Evolutionary conservation across 2,113 vertebrate genomes (phyloP).

Genomic region (Trochalopteron elliotii): DNA sequence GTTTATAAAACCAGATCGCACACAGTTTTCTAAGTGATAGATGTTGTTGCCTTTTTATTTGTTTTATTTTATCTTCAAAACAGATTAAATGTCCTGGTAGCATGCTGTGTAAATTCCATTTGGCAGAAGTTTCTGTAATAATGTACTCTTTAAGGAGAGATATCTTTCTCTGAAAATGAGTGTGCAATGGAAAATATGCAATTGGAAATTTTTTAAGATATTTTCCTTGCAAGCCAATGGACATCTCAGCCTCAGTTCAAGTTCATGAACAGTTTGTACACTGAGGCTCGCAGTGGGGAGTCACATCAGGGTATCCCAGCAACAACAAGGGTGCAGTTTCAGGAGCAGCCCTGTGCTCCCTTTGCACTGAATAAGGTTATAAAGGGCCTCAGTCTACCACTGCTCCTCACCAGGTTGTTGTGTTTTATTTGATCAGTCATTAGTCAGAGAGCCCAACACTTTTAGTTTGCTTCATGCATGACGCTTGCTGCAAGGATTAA

Average conservation of each 20-base stretch:
- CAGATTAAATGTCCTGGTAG: background rate
- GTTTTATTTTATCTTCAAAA: background rate
- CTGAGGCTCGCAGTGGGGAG: background rate
- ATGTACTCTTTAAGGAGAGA: fast-evolving
- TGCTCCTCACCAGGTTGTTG: fast-evolving
- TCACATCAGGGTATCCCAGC: background rate
- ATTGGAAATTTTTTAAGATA: background rate
- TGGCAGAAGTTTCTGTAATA: background rate
- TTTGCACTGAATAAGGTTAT: background rate
- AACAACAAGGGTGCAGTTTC: background rate
- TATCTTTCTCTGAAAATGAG: background rate
- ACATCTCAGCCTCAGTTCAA: background rate
- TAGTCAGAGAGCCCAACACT: background rate
- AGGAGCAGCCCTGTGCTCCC: background rate
- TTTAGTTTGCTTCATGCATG: background rate
- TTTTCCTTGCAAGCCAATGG: background rate
- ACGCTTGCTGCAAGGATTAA: background rate
- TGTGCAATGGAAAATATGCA: background rate
- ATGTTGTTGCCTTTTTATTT: background rate
- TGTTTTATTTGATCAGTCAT: background rate
- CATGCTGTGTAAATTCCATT: background rate
- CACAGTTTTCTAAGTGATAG: background rate
- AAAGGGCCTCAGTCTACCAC: background rate
- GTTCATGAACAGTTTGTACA: background rate
- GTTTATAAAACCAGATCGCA: background rate